Conservation (phyloP, 1,140 invertebrate species). For the Ceratoteleas bidentatus region DNA sequence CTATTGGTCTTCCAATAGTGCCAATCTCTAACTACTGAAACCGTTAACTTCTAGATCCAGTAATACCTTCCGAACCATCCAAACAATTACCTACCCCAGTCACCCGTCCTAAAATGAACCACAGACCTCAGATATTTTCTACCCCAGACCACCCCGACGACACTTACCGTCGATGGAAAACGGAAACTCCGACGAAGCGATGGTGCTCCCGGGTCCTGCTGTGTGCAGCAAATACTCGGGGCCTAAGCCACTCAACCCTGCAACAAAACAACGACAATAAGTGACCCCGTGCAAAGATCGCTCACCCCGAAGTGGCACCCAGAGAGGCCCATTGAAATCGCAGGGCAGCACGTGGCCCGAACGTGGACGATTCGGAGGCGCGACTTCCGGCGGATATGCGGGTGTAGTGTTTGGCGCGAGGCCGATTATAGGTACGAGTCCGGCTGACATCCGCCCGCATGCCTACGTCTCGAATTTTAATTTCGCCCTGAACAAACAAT, state of each 20-base stretch:
- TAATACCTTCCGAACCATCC: no score
- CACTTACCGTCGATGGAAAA: conserved; percentile 85
- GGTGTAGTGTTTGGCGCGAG: conserved; percentile 61
- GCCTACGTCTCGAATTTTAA: conserved; percentile 29
- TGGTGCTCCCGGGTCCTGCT: conserved; percentile 87
- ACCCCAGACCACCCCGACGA: no score
- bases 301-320: no score
- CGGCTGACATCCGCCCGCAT: conserved; percentile 63
- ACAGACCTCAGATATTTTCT: no score
- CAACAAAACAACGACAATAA: no score
- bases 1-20: no score
- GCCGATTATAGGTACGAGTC: conserved; percentile 40
- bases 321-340: conserved; percentile 28
- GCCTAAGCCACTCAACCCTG: conserved; percentile 86
- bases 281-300: no score
- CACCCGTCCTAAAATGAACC: no score
- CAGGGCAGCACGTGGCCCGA: conserved; percentile 49
- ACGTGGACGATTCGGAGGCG: conserved; percentile 60
- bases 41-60: no score
- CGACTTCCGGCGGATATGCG: conserved; percentile 78
- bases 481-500: conserved; percentile 23
- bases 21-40: no score
- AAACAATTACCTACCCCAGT: no score
- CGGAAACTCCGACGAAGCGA: conserved; percentile 89
- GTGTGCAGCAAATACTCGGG: conserved; percentile 89